A percentile compares a stretch with the other conserved stretches of the same genome.
Evolutionary conservation across 2,888 invertebrate species (phyloP).

Genomic region (Gastracanthus pulcherrimus): DNA sequence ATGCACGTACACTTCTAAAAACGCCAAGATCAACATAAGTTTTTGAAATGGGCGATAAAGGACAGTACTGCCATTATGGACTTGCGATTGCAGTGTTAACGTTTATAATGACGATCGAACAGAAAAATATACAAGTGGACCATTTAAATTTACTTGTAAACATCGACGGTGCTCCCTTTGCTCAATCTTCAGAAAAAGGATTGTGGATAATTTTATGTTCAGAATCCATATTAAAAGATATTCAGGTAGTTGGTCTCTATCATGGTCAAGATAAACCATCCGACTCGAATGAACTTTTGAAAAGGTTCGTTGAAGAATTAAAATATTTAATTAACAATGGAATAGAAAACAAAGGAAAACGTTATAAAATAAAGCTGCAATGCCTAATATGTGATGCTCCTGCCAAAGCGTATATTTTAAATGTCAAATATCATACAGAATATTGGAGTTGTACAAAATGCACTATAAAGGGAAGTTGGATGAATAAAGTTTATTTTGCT

Average conservation of each 20-base stretch:
- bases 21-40: no score
- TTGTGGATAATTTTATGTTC: slow-evolving; percentile 4
- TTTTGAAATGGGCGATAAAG: no score
- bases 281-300: neutral
- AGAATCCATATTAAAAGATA: neutral
- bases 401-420: slow-evolving; percentile 50
- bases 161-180: slow-evolving; percentile 7
- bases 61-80: no score
- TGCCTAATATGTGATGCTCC: slow-evolving; percentile 50
- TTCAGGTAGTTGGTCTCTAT: neutral
- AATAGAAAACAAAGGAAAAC: neutral
- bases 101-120: no score
- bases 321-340: neutral
- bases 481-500: slow-evolving; percentile 53
- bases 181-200: no score
- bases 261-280: neutral
- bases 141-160: neutral
- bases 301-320: neutral
- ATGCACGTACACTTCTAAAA: no score
- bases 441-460: slow-evolving; percentile 31
- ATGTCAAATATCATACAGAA: slow-evolving; percentile 28
- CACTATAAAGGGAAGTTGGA: slow-evolving; percentile 44
- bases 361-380: slow-evolving; percentile 19
- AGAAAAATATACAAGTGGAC: no score
- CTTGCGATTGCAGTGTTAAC: no score